phyloP scores from a whole-genome alignment of 2,113 vertebrate species.

The Pomatostomus ruficeps region DNA sequence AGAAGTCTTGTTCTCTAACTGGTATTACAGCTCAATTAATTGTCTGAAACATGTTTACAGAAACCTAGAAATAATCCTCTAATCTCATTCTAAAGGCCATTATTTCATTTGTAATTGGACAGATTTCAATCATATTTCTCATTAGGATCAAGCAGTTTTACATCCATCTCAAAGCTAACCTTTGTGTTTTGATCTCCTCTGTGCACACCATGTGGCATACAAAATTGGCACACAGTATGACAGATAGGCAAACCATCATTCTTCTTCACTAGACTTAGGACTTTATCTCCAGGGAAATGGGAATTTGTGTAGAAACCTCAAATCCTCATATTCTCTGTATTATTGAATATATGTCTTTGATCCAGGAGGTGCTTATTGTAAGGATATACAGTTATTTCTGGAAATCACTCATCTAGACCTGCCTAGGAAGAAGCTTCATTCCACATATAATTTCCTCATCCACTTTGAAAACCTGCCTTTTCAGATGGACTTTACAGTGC shows the following conservation, averaged over 20 bases:
- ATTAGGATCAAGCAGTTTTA: background rate
- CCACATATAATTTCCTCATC: background rate
- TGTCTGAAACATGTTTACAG: background rate
- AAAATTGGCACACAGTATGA: background rate
- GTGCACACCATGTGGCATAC: background rate
- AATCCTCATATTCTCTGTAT: background rate
- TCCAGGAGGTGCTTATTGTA: background rate
- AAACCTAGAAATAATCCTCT: background rate
- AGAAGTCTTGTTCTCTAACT: background rate
- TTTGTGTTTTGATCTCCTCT: background rate
- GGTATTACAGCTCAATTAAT: background rate
- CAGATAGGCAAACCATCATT: background rate
- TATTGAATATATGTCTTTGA: background rate
- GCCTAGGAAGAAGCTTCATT: background rate
- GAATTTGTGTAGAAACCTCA: background rate
- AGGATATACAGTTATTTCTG: background rate
- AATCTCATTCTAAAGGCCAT: background rate
- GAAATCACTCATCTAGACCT: background rate
- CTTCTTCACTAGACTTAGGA: background rate
- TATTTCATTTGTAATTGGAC: background rate
- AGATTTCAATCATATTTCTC: background rate
- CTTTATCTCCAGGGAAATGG: background rate
- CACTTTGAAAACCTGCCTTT: background rate
- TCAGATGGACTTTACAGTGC: background rate
- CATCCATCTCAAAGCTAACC: background rate